A percentile compares a stretch with the other conserved stretches of the same genome.
Evolutionary conservation across 2,888 invertebrate species (phyloP).

Genomic region (Drosophila sordidapex): DNA sequence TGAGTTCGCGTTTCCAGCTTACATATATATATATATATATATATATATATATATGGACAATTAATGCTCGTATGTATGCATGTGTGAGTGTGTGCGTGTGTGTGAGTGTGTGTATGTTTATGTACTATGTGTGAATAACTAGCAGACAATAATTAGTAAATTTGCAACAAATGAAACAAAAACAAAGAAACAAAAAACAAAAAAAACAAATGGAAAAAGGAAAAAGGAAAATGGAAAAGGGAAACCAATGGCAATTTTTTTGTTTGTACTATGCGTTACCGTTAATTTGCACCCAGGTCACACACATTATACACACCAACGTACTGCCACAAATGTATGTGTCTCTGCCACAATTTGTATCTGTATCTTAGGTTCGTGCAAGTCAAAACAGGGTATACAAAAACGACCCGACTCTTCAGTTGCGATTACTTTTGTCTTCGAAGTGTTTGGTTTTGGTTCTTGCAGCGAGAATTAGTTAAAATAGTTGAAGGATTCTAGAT

Average conservation of each 20-base stretch:
- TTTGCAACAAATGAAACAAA: constrained; percentile 41
- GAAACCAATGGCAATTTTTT: constrained; percentile 40
- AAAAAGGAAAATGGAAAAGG: constrained; percentile 1
- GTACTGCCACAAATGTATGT: constrained; percentile 10
- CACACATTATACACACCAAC: constrained; percentile 34
- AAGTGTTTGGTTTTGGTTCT: background rate
- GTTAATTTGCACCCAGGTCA: constrained; percentile 29
- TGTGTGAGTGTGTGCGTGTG: constrained; percentile 17
- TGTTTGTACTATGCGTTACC: constrained; percentile 50
- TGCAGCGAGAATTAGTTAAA: background rate
- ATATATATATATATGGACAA: constrained; percentile 12
- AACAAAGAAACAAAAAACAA: constrained; percentile 20
- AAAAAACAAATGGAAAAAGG: constrained; percentile 7
- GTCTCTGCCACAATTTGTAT: constrained; percentile 2
- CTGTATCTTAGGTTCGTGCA: constrained; percentile 1
- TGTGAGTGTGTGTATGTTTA: constrained; percentile 32
- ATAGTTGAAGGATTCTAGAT: constrained; percentile 3
- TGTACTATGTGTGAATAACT: constrained; percentile 76
- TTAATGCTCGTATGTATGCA: constrained; percentile 38
- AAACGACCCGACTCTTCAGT: background rate
- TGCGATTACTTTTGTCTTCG: constrained; percentile 8
- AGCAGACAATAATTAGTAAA: constrained; percentile 83
- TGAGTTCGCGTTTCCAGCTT: constrained; percentile 3
- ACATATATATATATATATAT: constrained; percentile 17
- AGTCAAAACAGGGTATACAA: background rate